Evolutionary conservation across 2,113 vertebrate genomes (phyloP).

Genomic region (Willisornis vidua): DNA sequence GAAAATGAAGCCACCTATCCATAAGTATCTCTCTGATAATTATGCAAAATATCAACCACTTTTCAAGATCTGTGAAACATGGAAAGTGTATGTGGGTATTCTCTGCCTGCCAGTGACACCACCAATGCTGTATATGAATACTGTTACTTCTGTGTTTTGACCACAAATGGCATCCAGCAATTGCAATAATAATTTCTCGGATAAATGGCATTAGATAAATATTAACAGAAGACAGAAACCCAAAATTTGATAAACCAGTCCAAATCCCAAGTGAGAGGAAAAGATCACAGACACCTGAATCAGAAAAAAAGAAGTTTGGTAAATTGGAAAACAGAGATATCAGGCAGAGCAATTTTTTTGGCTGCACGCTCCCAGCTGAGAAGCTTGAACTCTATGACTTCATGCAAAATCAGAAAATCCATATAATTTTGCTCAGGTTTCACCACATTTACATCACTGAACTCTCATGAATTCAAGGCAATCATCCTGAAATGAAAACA

Average conservation of each 20-base stretch:
- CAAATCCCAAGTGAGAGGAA: neutral
- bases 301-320: neutral
- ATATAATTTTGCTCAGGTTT: neutral
- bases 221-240: neutral
- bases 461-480: neutral
- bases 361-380: neutral
- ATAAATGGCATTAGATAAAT: constrained; percentile 11
- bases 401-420: neutral
- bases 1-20: neutral
- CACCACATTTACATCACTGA: neutral
- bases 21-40: neutral
- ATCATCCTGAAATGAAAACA: neutral
- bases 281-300: neutral
- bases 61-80: neutral
- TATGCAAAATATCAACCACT: neutral
- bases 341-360: rapidly evolving
- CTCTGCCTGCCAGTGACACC: neutral
- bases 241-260: neutral
- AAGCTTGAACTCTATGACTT: neutral
- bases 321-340: neutral
- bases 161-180: neutral
- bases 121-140: neutral
- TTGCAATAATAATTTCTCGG: constrained; percentile 2
- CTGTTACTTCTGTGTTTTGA: neutral
- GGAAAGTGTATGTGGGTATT: neutral